These are phyloP conservation scores for Artibeus jamaicensis DNA, from an alignment of 2,797 vertebrate genomes.

Conservation along the genomic window DNA sequence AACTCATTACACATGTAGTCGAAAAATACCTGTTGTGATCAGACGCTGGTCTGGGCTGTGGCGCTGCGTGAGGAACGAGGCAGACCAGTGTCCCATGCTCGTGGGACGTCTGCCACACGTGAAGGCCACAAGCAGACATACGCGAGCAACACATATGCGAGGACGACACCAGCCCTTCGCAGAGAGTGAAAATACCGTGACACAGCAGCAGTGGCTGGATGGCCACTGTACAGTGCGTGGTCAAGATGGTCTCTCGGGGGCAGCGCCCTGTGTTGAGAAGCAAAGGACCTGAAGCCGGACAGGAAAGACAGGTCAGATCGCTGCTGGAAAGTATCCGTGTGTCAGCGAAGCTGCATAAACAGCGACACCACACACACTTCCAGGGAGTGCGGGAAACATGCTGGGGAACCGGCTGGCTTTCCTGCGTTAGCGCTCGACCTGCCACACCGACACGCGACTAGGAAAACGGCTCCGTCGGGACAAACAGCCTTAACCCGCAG, in stretches of 20 bases:
- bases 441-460: rapidly evolving
- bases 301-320: rapidly evolving
- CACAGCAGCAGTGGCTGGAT: rapidly evolving
- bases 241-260: too few relatives aligned
- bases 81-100: background rate
- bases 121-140: background rate
- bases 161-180: background rate
- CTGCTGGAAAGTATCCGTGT: too few relatives aligned
- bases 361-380: rapidly evolving
- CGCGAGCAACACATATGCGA: too few relatives aligned
- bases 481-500: background rate
- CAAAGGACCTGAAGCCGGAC: background rate
- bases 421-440: background rate
- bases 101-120: background rate
- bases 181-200: background rate
- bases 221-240: background rate
- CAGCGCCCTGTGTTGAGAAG: background rate
- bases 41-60: background rate
- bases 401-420: background rate
- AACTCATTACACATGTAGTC: background rate
- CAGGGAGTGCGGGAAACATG: background rate
- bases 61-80: rapidly evolving
- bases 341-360: background rate
- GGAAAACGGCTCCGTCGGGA: background rate
- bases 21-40: background rate